Evolutionary conservation across 2,888 invertebrate genomes (phyloP).

Genomic region (Clunio marinus): DNA sequence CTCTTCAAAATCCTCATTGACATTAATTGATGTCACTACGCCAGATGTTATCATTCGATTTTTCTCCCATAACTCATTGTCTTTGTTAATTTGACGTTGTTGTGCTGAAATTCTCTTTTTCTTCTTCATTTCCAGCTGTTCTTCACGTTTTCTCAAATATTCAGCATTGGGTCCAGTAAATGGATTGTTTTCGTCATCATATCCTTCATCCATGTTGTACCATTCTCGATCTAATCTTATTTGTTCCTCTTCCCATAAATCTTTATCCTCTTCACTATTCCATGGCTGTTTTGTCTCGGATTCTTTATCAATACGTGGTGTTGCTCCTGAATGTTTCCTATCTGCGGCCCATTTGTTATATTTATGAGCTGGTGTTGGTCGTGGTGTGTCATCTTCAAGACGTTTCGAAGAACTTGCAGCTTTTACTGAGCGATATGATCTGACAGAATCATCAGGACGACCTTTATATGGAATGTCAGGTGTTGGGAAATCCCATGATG

Average conservation of each 20-base stretch:
- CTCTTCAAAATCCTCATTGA: slow-evolving; percentile 92
- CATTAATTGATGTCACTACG: slow-evolving; percentile 82
- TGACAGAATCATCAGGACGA: slow-evolving; percentile 49
- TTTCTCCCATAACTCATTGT: slow-evolving; percentile 98
- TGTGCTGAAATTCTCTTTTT: slow-evolving; percentile 93
- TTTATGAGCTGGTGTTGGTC: slow-evolving; percentile 79
- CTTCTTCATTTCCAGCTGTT: slow-evolving; percentile 82
- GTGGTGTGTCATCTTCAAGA: slow-evolving; percentile 64
- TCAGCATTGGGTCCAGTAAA: slow-evolving; percentile 86
- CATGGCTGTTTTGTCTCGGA: slow-evolving; percentile 51
- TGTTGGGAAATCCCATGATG: slow-evolving; percentile 91
- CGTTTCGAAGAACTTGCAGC: slow-evolving; percentile 50
- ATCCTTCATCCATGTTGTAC: slow-evolving; percentile 95
- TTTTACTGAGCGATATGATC: slow-evolving; percentile 42
- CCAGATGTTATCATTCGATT: slow-evolving; percentile 96
- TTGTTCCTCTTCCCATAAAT: slow-evolving; percentile 88
- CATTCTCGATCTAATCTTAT: slow-evolving; percentile 89
- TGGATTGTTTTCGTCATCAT: slow-evolving; percentile 87
- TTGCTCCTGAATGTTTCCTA: slow-evolving; percentile 62
- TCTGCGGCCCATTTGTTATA: slow-evolving; percentile 75
- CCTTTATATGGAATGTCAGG: slow-evolving; percentile 55
- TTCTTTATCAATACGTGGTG: slow-evolving; percentile 54
- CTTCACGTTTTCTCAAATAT: slow-evolving; percentile 89
- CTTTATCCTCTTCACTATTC: slow-evolving; percentile 67
- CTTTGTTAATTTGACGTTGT: slow-evolving; percentile 94